phyloP scores from a whole-genome alignment of 2,113 vertebrate species.

The Meleagris gallopavo region DNA sequence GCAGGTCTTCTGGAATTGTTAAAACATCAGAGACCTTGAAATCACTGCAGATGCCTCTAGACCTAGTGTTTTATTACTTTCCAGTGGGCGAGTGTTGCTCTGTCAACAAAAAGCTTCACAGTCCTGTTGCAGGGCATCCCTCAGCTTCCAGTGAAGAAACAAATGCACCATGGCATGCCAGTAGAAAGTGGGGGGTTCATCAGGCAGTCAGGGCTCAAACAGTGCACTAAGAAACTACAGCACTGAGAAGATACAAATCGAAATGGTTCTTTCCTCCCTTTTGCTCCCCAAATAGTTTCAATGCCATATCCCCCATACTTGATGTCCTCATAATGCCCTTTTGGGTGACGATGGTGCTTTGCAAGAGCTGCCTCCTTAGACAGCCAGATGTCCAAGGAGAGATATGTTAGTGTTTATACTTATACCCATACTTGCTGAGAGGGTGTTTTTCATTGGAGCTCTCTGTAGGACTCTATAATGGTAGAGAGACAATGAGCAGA shows the following conservation, averaged over 20 bases:
- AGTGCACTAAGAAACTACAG: too few relatives aligned
- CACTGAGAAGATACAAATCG: background rate
- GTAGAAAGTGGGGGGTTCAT: background rate
- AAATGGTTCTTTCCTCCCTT: background rate
- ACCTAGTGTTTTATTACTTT: constrained; percentile 32
- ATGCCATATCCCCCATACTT: background rate
- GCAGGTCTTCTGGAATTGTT: background rate
- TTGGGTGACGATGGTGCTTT: background rate
- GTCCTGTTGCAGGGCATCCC: background rate
- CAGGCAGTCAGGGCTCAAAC: background rate
- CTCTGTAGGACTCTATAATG: background rate
- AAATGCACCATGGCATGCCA: background rate
- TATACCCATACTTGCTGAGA: background rate
- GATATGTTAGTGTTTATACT: background rate
- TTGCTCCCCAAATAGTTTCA: background rate
- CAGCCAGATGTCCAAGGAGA: background rate
- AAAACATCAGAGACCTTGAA: background rate
- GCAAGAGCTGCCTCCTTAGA: background rate
- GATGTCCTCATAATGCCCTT: background rate
- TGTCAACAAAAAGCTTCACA: background rate
- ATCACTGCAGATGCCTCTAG: background rate
- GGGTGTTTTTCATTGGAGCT: background rate
- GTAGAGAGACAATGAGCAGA: background rate
- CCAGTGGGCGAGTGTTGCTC: background rate
- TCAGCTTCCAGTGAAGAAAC: background rate